Evolutionary conservation across 30 jellyfish, hydroid and myxozoan genomes (phyloP), one percentile per base, ranked within the genome.

Genomic region (Nemopilema nomurai): DNA sequence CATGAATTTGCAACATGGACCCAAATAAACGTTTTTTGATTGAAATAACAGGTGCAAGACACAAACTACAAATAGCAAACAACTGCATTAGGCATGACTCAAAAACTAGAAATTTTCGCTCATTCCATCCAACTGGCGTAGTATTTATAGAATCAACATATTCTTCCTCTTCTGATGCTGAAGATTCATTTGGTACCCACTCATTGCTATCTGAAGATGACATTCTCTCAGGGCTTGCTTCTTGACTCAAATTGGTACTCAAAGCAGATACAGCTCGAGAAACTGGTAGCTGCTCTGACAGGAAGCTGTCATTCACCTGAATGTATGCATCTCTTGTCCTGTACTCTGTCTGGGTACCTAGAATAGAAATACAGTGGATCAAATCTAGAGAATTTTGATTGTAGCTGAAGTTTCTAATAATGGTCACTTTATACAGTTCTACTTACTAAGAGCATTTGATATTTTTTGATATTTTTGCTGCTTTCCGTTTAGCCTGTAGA

Each of bases 1-100:
- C 80, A 0, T 28, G 16, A 19, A 70, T 30, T 70, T 13, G 31
- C 49, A 70, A 22, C 57, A 70, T 27, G 3, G 80, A 25, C 8
- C 80, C 80, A 27, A 6, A 70, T 13, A 70, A 27, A 27, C 62
- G 31, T 62, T 70, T 41, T 41, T 13, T 41, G 57, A 41, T 41
- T 41, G 57, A 41, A 41, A 41, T 41, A 41, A 41, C 57, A 41
- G 57, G 87, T 23, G 87, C 77, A 18, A 77, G 77, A 67, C 87
- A 77, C 25, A 64, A 24, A 33, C 33, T 77, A 26, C 77, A 77
- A 1, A 53, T 62, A 8, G 76, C 27, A 62, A 77, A 62, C 31
- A 77, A 62, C 27, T 77, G 77, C 77, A 77, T 26, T 0, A 77
- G 77, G 41, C 87, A 77, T 16, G 77, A 53, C 30, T 77, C 87